Evolutionary conservation across 1,140 invertebrate genomes (phyloP).

Genomic region (Cylas formicarius): DNA sequence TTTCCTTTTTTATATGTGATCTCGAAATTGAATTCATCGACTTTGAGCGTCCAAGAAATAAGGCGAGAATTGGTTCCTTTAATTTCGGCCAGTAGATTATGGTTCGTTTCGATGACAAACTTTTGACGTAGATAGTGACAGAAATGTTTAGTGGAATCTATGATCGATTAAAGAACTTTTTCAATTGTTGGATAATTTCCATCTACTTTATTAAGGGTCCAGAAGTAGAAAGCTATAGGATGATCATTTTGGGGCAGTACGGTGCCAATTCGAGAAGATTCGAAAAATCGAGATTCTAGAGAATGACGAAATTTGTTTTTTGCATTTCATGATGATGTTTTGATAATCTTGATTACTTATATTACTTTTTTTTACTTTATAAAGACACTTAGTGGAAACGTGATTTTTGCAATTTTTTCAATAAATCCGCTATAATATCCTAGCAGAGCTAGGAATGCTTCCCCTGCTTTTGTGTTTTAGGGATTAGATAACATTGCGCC

Average conservation of each 20-base stretch:
- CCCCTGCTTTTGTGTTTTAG: no score
- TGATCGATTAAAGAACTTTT: constrained; percentile 24
- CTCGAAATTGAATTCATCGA: constrained; percentile 16
- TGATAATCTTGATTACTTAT: background rate
- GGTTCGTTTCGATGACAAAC: constrained; percentile 17
- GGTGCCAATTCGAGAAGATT: constrained; percentile 23
- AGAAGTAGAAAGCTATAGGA: no score
- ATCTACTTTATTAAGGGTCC: constrained; percentile 6
- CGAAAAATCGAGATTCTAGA: constrained; percentile 22
- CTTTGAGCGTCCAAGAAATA: constrained; percentile 10
- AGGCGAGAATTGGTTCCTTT: constrained; percentile 14
- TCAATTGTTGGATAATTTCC: constrained; percentile 10
- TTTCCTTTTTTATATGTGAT: constrained; percentile 14
- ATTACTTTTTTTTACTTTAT: background rate
- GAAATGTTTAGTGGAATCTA: constrained; percentile 15
- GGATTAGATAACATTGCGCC: no score
- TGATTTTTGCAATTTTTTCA: no score
- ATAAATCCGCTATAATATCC: no score
- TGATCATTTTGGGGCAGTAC: no score
- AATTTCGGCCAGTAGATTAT: constrained; percentile 13
- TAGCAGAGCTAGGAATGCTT: no score
- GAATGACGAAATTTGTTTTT: constrained; percentile 11
- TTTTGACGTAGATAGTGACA: constrained; percentile 12
- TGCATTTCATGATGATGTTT: constrained; percentile 3
- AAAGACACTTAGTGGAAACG: no score